Evolutionary conservation across 2,113 vertebrate genomes (phyloP).

Genomic region (Cettia cetti): DNA sequence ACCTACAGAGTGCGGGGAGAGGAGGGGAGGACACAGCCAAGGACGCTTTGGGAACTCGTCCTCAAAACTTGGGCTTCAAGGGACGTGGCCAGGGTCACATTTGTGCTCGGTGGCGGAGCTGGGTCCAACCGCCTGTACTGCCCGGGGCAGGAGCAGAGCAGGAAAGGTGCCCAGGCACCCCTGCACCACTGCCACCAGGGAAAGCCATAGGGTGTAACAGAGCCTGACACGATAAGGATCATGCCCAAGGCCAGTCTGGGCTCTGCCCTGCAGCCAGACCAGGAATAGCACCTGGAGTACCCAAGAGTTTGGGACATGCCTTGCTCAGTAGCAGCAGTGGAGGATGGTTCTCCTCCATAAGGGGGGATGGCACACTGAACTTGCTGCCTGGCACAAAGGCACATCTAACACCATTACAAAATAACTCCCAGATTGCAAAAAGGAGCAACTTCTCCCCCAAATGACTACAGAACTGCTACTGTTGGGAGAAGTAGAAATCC

Average conservation of each 20-base stretch:
- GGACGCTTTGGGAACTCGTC: background rate
- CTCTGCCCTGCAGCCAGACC: background rate
- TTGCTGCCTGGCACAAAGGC: background rate
- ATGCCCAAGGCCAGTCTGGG: background rate
- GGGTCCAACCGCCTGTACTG: background rate
- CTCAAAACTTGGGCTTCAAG: background rate
- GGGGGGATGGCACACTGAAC: rapidly evolving
- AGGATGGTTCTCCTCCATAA: background rate
- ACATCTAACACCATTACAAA: background rate
- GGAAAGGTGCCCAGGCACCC: background rate
- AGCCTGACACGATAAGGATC: background rate
- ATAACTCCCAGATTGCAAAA: background rate
- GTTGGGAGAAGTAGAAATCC: background rate
- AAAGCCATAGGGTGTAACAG: background rate
- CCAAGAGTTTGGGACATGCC: background rate
- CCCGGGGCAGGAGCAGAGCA: rapidly evolving
- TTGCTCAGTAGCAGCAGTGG: rapidly evolving
- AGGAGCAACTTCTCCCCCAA: background rate
- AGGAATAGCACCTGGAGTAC: background rate
- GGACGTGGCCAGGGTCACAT: background rate
- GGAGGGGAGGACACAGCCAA: background rate
- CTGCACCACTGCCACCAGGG: background rate
- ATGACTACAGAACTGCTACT: background rate
- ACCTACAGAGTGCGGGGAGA: background rate
- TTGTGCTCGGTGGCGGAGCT: background rate